Conservation (phyloP, 2,797 vertebrate genomes). For the Leucoraja ocellata region DNA sequence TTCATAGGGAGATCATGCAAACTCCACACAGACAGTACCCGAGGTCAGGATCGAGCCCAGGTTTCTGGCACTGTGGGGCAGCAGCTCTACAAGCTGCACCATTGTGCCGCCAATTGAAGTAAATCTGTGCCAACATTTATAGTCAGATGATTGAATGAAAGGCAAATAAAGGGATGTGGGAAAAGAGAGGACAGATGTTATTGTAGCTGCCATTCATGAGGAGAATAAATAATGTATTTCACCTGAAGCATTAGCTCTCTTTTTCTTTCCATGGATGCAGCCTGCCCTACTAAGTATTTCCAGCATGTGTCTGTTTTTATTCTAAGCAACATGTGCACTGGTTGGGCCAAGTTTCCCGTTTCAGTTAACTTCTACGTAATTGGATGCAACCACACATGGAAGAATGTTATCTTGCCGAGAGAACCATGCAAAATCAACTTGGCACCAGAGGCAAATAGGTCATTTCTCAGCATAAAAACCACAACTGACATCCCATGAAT, state of each 20-base stretch:
- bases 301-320: no score
- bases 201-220: neutral
- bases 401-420: constrained; percentile 4
- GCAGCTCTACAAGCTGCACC: no score
- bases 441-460: neutral
- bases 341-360: neutral
- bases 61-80: no score
- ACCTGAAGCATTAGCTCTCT: no score
- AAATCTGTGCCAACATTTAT: neutral
- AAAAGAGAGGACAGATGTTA: neutral
- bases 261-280: no score
- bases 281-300: no score
- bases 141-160: neutral
- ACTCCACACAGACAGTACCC: no score
- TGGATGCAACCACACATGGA: neutral
- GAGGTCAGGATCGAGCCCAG: no score
- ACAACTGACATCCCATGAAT: constrained; percentile 11
- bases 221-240: neutral
- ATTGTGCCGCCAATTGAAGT: neutral
- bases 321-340: neutral
- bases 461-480: neutral
- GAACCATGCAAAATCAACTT: constrained; percentile 19
- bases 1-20: no score
- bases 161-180: neutral
- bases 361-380: neutral